Percentiles rank a stretch among this genome's conserved stretches.
phyloP scores from a whole-genome alignment of 2,797 vertebrate genomes.

The Aselliscus stoliczkanus region DNA sequence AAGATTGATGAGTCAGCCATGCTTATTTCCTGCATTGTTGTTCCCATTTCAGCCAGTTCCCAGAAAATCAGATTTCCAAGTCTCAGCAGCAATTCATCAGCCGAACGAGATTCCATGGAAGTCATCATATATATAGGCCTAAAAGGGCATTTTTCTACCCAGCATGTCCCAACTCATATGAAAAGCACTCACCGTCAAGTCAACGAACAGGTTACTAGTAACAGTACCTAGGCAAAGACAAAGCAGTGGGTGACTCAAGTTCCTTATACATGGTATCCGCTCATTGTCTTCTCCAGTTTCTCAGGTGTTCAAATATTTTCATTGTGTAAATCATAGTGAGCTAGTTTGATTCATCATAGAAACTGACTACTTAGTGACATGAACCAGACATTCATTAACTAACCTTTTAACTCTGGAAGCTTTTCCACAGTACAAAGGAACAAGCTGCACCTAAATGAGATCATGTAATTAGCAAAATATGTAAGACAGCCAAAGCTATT shows the following conservation, averaged over 20 bases:
- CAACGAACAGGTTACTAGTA: accelerated
- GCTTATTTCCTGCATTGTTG: accelerated
- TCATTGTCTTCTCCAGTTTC: not conserved
- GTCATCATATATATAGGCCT: conserved; percentile 69
- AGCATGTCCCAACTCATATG: accelerated
- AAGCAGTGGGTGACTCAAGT: accelerated
- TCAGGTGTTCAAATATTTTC: conserved; percentile 78
- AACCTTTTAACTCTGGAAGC: not conserved
- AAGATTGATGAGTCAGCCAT: not conserved
- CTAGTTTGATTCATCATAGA: conserved; percentile 80
- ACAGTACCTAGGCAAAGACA: not conserved
- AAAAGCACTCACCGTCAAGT: not conserved
- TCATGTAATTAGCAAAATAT: not conserved
- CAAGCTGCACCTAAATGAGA: conserved; percentile 32
- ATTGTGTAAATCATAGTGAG: conserved; percentile 78
- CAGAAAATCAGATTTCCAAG: conserved; percentile 61
- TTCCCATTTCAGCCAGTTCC: not conserved
- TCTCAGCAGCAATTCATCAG: conserved; percentile 80
- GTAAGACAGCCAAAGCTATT: accelerated
- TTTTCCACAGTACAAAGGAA: not conserved
- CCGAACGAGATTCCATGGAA: conserved; percentile 82
- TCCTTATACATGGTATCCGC: accelerated
- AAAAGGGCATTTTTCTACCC: not conserved
- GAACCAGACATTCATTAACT: not conserved
- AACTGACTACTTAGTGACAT: conserved; percentile 14